Percentiles rank a stretch among this genome's conserved stretches.
Conservation (phyloP, 1,140 invertebrate species). For the Zaprionus vittiger region DNA sequence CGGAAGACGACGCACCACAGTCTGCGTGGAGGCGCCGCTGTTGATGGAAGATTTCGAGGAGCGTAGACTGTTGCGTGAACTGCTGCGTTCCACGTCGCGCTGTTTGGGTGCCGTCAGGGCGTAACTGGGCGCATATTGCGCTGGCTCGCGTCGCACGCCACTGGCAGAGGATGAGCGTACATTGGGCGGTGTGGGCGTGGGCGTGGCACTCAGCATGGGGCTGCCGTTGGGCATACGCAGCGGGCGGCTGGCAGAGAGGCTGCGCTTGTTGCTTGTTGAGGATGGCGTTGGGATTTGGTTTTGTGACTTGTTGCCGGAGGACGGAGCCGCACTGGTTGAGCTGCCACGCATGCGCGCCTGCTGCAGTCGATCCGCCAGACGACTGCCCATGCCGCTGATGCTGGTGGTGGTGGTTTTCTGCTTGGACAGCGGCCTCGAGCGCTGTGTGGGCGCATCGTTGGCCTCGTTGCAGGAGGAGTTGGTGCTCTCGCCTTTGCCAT, state of each 20-base stretch:
- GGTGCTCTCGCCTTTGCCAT: constrained; percentile 86
- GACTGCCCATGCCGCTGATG: constrained; percentile 69
- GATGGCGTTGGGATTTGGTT: constrained; percentile 46
- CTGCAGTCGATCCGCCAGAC: constrained; percentile 74
- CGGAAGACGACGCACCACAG: constrained; percentile 89
- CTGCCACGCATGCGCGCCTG: constrained; percentile 55
- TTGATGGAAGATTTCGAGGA: constrained; percentile 93
- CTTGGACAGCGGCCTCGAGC: constrained; percentile 57
- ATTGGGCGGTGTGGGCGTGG: constrained; percentile 1
- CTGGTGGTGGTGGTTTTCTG: constrained; percentile 66
- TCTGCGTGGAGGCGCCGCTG: constrained; percentile 91
- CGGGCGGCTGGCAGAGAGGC: constrained; percentile 62
- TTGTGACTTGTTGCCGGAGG: constrained; percentile 56
- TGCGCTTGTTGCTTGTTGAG: constrained; percentile 45
- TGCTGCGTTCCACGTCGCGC: constrained; percentile 87
- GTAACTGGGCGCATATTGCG: constrained; percentile 35
- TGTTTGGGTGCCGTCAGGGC: constrained; percentile 24
- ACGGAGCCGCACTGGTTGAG: constrained; percentile 25
- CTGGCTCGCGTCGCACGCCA: constrained; percentile 70
- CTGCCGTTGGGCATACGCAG: constrained; percentile 73
- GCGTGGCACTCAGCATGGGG: constrained; percentile 39
- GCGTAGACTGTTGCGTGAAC: constrained; percentile 90
- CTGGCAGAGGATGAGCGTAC: constrained; percentile 47
- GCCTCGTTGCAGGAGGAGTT: constrained; percentile 88
- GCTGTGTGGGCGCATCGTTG: constrained; percentile 58